Percentiles rank a stretch among this genome's conserved stretches.
These are phyloP conservation scores for Pachydiplax longipennis DNA, from an alignment of 2,888 invertebrate genomes.

Conservation along the genomic window DNA sequence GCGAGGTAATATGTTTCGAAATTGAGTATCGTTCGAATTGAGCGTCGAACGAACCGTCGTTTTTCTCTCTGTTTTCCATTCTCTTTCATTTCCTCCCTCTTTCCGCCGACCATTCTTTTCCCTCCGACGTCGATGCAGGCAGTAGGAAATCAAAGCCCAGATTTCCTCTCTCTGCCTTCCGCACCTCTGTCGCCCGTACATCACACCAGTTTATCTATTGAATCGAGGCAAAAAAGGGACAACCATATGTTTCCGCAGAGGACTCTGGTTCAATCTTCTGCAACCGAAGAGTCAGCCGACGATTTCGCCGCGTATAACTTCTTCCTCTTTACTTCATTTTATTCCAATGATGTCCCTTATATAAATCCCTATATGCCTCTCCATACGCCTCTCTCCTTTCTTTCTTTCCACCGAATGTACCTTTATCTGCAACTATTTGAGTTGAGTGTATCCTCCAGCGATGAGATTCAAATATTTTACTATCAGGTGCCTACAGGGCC, in stretches of 20 bases:
- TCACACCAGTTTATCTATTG: not conserved
- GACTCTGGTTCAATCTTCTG: conserved; percentile 8
- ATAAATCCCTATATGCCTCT: not conserved
- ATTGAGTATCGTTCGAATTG: no score
- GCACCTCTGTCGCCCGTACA: not conserved
- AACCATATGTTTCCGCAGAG: not conserved
- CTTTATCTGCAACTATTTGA: not conserved
- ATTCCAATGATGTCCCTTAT: not conserved
- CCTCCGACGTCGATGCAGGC: not conserved
- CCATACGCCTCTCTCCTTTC: not conserved
- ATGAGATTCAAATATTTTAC: no score
- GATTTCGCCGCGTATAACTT: not conserved
- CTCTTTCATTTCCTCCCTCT: not conserved
- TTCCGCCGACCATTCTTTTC: not conserved
- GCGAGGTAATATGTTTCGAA: no score
- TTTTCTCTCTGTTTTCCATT: not conserved
- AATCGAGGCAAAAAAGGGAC: not conserved
- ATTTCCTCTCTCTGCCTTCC: not conserved
- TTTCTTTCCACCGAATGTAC: not conserved
- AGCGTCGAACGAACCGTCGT: no score
- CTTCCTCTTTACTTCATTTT: not conserved
- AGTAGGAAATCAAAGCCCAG: not conserved
- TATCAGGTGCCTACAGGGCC: no score
- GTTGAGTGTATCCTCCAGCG: no score
- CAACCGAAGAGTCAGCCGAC: not conserved